Base-by-base conservation (phyloP, 2,888 invertebrate species). In the Parasteatoda lunata region DNA sequence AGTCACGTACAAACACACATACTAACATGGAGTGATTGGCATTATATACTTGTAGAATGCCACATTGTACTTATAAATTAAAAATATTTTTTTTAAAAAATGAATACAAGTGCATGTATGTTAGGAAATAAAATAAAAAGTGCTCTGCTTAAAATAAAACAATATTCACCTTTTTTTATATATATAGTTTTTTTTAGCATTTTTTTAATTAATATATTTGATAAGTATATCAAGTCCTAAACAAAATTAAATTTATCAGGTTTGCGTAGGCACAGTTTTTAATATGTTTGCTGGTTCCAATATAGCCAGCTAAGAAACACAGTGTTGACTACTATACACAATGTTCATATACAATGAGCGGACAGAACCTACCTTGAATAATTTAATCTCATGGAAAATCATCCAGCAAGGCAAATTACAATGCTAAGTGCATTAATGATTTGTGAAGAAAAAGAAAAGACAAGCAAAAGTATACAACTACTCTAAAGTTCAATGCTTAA, bases 181-280 rank as follows among this genome's bases (percentile, higher is more conserved):
- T 13, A 48, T 69, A 66, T 52, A 47, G n/a, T 68, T 15, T 68
- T 52, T 47, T 65, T 47, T 47, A 15, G 48, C 45, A 75, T 81
- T 68, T 69, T 76, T 68, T 66, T 84, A n/a, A 30, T 73, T 73
- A 69, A 84, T 73, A 73, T 79, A 78, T 78, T 79, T 66, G 49
- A 64, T 54, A 72, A 71, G 69, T 48, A 51, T 75, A 70, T 66
- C 73, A 78, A 73, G 75, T 45, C 79, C 72, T 78, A 79, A 85
- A 85, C 84, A 85, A 85, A 85, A 85, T 70, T 79, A 79, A 85
- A 69, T 84, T 69, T 51, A 75, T 75, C 84, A 78, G 79, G 79
- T 79, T 79, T 79, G 75, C 70, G 78, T 85, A 85, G 84, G 84
- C 84, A 85, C 84, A 85, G 70, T 85, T 75, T 30, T 85, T 85